Conservation (phyloP, 1,140 invertebrate genomes). For the Drosophila insularis region DNA sequence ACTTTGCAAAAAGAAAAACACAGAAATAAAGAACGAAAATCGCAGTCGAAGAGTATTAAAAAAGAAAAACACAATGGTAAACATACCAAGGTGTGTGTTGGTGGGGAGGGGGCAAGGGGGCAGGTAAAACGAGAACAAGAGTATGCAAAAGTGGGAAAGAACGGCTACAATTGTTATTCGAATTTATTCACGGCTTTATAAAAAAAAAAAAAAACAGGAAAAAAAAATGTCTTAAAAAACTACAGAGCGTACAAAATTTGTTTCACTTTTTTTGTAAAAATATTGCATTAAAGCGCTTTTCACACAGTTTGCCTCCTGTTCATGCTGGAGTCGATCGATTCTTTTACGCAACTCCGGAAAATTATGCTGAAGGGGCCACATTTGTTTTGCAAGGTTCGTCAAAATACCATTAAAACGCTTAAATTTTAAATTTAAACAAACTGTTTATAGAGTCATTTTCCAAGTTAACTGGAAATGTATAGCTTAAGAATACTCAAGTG, state of each 20-base stretch:
- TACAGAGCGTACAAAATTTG: neutral
- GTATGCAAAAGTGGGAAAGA: neutral
- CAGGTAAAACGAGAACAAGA: neutral
- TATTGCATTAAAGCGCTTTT: neutral
- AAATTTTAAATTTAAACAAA: too few relatives aligned
- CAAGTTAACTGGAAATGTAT: too few relatives aligned
- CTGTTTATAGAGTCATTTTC: too few relatives aligned
- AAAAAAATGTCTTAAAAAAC: neutral
- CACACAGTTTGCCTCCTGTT: neutral
- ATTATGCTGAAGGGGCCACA: too few relatives aligned
- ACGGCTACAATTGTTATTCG: neutral
- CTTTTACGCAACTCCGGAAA: too few relatives aligned
- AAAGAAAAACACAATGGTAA: conserved; percentile 11
- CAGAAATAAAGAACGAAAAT: conserved; percentile 54
- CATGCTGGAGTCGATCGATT: neutral
- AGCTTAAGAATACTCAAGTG: too few relatives aligned
- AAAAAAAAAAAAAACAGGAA: neutral
- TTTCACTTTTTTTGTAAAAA: neutral
- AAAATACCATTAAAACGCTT: too few relatives aligned
- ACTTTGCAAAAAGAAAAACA: conserved; percentile 29
- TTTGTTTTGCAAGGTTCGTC: too few relatives aligned
- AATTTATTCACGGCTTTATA: neutral
- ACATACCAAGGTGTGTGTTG: neutral
- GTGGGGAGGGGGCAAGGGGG: neutral
- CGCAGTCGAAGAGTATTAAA: conserved; percentile 18